phyloP scores from a whole-genome alignment of 2,113 vertebrate genomes.

The Astur gentilis region DNA sequence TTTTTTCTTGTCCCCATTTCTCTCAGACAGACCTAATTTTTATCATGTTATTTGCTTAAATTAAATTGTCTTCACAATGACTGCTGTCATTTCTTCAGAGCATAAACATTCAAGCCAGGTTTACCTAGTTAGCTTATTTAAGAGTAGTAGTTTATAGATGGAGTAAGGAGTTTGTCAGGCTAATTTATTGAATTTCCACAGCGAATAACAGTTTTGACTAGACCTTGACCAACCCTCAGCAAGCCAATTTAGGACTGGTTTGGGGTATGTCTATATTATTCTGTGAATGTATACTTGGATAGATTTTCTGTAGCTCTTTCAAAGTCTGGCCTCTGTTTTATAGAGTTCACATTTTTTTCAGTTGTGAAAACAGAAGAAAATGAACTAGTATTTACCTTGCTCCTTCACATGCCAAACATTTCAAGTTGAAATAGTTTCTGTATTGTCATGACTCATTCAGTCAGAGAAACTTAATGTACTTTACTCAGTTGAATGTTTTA shows the following conservation, averaged over 20 bases:
- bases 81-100: background rate
- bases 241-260: background rate
- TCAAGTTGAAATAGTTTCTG: background rate
- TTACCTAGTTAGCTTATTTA: background rate
- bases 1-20: background rate
- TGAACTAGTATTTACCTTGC: background rate
- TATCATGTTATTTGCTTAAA: background rate
- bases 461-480: background rate
- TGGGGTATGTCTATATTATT: background rate
- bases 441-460: background rate
- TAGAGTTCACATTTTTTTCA: background rate
- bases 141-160: background rate
- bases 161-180: background rate
- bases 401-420: background rate
- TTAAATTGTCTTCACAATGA: background rate
- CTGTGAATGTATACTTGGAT: background rate
- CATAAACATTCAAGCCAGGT: background rate
- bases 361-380: slow-evolving; percentile 23
- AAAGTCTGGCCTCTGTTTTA: background rate
- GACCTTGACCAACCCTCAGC: background rate
- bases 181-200: background rate
- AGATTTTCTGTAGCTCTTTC: background rate
- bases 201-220: background rate
- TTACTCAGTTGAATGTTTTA: background rate
- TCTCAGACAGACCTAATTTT: background rate